These are phyloP conservation scores for Microplitis demolitor DNA, from an alignment of 1,140 invertebrate genomes.

Conservation along the genomic window DNA sequence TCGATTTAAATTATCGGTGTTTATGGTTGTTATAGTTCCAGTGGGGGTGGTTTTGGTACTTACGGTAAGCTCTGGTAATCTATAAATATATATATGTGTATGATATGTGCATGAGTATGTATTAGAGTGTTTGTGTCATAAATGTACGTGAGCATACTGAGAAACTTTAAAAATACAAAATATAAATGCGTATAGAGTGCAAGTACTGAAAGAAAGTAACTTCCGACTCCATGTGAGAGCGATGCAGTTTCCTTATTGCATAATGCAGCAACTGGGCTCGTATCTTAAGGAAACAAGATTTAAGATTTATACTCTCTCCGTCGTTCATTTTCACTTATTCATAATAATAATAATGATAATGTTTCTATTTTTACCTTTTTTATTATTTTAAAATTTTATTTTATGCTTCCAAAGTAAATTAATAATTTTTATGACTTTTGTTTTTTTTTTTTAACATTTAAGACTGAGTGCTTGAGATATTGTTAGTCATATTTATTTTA, in stretches of 20 bases:
- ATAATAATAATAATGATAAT: not conserved
- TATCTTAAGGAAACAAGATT: not conserved
- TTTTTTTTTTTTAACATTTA: too few relatives aligned
- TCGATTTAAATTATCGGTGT: too few relatives aligned
- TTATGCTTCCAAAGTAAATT: too few relatives aligned
- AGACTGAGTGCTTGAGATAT: too few relatives aligned
- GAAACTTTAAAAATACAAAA: not conserved
- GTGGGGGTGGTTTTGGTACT: too few relatives aligned
- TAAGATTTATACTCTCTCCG: not conserved
- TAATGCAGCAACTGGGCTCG: not conserved
- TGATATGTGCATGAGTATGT: too few relatives aligned
- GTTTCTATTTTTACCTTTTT: not conserved
- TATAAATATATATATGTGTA: too few relatives aligned
- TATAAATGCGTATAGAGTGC: not conserved
- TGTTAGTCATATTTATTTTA: too few relatives aligned
- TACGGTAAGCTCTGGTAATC: too few relatives aligned
- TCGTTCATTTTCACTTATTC: not conserved
- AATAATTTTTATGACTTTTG: too few relatives aligned
- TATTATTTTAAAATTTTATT: too few relatives aligned
- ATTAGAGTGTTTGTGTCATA: not conserved
- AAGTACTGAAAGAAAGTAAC: not conserved
- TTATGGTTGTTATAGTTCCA: too few relatives aligned
- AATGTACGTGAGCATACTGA: not conserved
- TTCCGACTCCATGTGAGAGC: not conserved
- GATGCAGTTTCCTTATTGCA: constrained; percentile 2